A percentile compares a stretch with the other conserved stretches of the same genome.
Conservation (phyloP, 2,888 invertebrate genomes). For the Melitaea athalia region DNA sequence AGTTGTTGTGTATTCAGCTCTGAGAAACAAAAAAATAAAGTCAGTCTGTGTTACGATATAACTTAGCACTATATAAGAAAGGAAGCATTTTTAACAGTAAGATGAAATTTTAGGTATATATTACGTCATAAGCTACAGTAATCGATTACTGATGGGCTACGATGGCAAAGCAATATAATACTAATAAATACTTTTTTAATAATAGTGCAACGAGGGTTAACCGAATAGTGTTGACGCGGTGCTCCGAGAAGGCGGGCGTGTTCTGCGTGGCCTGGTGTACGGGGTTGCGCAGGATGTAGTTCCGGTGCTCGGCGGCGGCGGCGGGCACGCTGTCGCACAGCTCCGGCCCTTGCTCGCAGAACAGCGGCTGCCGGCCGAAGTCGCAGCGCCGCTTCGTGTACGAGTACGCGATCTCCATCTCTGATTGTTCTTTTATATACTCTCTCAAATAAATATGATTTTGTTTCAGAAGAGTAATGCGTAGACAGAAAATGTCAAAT, state of each 20-base stretch:
- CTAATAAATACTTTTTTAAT: not conserved
- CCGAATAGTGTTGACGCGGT: conserved; percentile 82
- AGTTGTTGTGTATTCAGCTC: conserved; percentile 79
- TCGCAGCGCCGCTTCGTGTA: conserved; percentile 70
- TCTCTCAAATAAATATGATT: not conserved
- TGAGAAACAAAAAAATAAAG: conserved; percentile 43
- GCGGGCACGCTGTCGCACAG: conserved; percentile 65
- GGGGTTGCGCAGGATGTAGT: conserved; percentile 79
- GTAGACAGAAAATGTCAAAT: conserved; percentile 12
- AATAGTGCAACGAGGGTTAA: conserved; percentile 31
- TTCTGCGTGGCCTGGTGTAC: conserved; percentile 76
- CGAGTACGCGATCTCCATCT: conserved; percentile 60
- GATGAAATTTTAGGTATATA: not conserved
- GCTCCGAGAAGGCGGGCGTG: conserved; percentile 62
- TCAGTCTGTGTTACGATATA: too few relatives aligned
- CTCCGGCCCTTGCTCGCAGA: conserved; percentile 70
- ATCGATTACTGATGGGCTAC: too few relatives aligned
- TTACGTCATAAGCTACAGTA: not conserved
- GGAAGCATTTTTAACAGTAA: not conserved
- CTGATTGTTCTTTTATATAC: not conserved
- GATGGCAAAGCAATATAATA: too few relatives aligned
- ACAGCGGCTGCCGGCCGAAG: conserved; percentile 77
- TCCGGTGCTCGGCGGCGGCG: conserved; percentile 56
- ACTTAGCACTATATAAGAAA: too few relatives aligned
- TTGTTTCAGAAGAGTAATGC: not conserved